Evolutionary conservation across 2,888 invertebrate genomes (phyloP), one percentile per base, ranked within the genome.

Genomic region (Lypha dubia): DNA sequence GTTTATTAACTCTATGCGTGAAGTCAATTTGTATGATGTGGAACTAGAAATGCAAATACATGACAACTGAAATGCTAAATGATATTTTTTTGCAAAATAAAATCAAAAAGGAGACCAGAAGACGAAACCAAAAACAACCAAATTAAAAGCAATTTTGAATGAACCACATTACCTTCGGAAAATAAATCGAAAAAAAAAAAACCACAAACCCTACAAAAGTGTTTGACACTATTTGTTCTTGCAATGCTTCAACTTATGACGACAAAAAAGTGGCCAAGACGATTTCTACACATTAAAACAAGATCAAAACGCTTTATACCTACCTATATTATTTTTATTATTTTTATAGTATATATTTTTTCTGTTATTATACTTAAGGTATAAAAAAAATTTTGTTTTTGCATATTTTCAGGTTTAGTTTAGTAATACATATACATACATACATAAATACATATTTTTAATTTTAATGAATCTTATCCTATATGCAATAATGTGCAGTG

Each of bases 1-100:
- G 93, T 93, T 97, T 87, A 95, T 99, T 85, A 99, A 99, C 92
- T 97, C 98, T 1, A 93, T 98, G 77, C 94, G 95, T 87, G 94
- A 95, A 91, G 94, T 97, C 88, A 95, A 95, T 90, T 92, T 95
- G 17, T 94, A 95, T 0, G 96, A 96, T 90, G 94, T 96, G 83
- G 96, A 96, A 90, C 92, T 97, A 81, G 96, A 96, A 91, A 93
- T 96, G 89, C 95, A 92, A 90, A 92, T 92, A 84, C 95, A 96
- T 88, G 95, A 93, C 74, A 89, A 90, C 84, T 90, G 88, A 84
- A 62, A 77, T 38, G 28, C 9, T 20, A 49, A 35, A 13, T 35
- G 5, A 44, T 1, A 24, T 13, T 44, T 13, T 44, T 28, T 17
- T 22, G 22, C 8, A 28, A 35, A 63, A 44, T 15, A 15, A n/a